Conservation (phyloP, 2,888 invertebrate genomes). For the Pristionchus entomophagus region DNA sequence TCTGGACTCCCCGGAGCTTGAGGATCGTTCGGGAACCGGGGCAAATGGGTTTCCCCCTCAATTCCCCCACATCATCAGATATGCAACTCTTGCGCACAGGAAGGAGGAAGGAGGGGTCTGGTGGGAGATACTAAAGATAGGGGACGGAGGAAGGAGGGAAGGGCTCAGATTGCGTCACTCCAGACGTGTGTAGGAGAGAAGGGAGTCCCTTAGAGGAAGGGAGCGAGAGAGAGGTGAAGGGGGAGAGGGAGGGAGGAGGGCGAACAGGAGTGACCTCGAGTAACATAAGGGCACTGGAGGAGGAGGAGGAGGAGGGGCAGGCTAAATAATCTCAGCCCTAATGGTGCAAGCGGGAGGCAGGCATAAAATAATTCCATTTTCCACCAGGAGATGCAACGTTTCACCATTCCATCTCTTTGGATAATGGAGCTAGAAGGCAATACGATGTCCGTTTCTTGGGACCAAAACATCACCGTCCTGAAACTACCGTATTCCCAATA, state of each 20-base stretch:
- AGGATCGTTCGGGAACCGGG: neutral
- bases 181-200: constrained; percentile 7
- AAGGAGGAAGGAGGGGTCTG: neutral
- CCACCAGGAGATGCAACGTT: too few species aligned
- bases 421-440: too few species aligned
- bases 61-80: neutral
- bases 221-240: neutral
- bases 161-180: neutral
- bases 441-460: too few species aligned
- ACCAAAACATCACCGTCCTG: too few species aligned
- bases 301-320: too few species aligned
- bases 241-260: neutral
- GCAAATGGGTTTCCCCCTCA: neutral
- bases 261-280: constrained; percentile 19
- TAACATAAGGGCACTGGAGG: neutral
- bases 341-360: neutral
- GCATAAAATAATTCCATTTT: too few species aligned
- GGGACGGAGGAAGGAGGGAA: too few species aligned
- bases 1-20: neutral
- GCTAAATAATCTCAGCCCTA: too few species aligned
- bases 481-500: too few species aligned
- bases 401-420: too few species aligned
- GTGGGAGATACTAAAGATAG: neutral
- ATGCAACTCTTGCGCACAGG: neutral
- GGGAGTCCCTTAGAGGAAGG: neutral